Evolutionary conservation across 2,113 vertebrate genomes (phyloP).

Genomic region (Lucifuga dentata): DNA sequence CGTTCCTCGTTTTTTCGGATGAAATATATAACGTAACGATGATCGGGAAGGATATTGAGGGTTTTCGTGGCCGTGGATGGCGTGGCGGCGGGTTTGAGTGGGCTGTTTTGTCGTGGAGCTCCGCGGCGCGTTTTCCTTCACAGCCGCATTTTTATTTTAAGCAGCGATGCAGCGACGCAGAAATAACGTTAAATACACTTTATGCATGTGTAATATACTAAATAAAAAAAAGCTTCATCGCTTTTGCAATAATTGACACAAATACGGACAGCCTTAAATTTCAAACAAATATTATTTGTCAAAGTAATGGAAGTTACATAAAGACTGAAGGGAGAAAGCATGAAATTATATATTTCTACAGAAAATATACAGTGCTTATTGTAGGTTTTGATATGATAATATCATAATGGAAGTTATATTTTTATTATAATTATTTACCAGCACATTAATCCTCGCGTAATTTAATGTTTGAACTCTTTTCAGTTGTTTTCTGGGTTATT

Average conservation of each 20-base stretch:
- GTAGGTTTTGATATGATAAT: not conserved
- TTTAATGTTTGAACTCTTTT: too few species aligned
- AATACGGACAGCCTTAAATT: not conserved
- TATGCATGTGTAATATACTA: not conserved
- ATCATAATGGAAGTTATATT: too few species aligned
- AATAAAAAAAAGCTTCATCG: not conserved
- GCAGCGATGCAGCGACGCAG: not conserved
- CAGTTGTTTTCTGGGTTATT: too few species aligned
- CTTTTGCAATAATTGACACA: not conserved
- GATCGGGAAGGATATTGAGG: too few species aligned
- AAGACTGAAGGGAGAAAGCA: not conserved
- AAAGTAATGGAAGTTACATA: conserved; percentile 20
- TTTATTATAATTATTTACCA: too few species aligned
- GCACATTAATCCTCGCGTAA: too few species aligned
- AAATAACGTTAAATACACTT: conserved; percentile 29
- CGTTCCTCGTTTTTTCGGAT: conserved; percentile 10
- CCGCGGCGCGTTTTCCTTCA: conserved; percentile 57
- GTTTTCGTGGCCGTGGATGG: too few species aligned
- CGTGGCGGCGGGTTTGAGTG: not conserved
- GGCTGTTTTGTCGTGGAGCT: too few species aligned
- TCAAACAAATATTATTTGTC: too few species aligned
- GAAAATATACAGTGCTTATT: not conserved
- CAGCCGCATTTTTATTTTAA: conserved; percentile 14
- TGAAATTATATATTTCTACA: not conserved
- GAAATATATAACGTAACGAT: too few species aligned